Evolutionary conservation across 1,140 invertebrate species (phyloP).

Genomic region (Anastatus disparis): DNA sequence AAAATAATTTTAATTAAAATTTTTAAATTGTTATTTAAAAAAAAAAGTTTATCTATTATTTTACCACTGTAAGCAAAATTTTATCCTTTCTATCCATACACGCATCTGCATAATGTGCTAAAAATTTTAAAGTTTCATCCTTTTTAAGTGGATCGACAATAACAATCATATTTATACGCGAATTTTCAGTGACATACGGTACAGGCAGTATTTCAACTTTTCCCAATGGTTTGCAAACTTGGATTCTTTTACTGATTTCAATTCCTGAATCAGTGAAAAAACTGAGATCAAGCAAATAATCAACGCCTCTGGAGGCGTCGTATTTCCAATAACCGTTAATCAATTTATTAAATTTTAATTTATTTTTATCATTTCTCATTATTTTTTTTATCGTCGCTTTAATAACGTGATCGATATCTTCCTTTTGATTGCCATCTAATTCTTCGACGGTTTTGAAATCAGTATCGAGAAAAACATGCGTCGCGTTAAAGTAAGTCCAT

Average conservation of each 20-base stretch:
- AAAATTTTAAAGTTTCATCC: slow-evolving; percentile 71
- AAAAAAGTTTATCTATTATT: slow-evolving; percentile 42
- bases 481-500: slow-evolving; percentile 86
- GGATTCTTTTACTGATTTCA: slow-evolving; percentile 67
- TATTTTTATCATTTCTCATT: slow-evolving; percentile 68
- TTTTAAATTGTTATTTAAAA: slow-evolving; percentile 45
- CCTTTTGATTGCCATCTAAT: slow-evolving; percentile 71
- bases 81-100: slow-evolving; percentile 83
- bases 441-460: slow-evolving; percentile 73
- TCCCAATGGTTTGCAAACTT: slow-evolving; percentile 82
- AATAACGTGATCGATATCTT: slow-evolving; percentile 77
- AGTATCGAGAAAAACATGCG: slow-evolving; percentile 81
- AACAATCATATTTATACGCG: slow-evolving; percentile 80
- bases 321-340: slow-evolving; percentile 87
- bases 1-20: slow-evolving; percentile 40
- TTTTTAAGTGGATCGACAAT: slow-evolving; percentile 70
- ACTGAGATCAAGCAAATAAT: slow-evolving; percentile 85
- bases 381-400: slow-evolving; percentile 70
- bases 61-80: slow-evolving; percentile 77
- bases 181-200: slow-evolving; percentile 92
- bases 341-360: slow-evolving; percentile 70
- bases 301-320: slow-evolving; percentile 88
- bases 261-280: slow-evolving; percentile 61
- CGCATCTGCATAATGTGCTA: slow-evolving; percentile 75
- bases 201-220: slow-evolving; percentile 86